Base-by-base conservation (phyloP, 2,113 vertebrate species). In the Mesocricetus auratus region DNA sequence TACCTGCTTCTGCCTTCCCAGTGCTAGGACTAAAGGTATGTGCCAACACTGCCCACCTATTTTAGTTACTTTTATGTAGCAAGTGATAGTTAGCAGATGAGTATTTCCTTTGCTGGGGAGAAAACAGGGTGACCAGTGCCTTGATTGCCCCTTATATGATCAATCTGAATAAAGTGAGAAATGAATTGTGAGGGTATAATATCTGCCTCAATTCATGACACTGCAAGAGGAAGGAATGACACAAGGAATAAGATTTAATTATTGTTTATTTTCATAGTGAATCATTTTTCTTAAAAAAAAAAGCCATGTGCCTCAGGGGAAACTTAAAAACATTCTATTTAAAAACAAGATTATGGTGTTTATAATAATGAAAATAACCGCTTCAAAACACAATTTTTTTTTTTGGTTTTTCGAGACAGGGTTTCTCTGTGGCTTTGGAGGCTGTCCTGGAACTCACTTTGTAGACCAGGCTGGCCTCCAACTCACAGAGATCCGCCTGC, bases 21-120 rank as follows among this genome's bases (percentile, higher is more conserved):
- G 53, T 56, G 53, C 53, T 56, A 56, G 53, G 53, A 56, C 53
- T 56, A 56, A 56, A 56, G 53, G 53, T 13, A 56, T 56, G 53
- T 56, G 53, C 12, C 53, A 56, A 56, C 53, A 56, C 53, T 56
- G 53, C 53, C 53, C 53, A 13, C 12, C 88, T 92, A 86, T 95
- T 94, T 96, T 95, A 86, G 66, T 93, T 93, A 82, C 82, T 95
- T 97, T 93, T 96, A 81, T 92, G 58, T 93, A 77, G 91, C 93
- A 89, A 73, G 94, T 97, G 64, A 94, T 66, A 77, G 82, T 95
- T 94, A 93, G 33, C 50, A 94, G 91, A 83, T 78, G 73, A 73
- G 47, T 58, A 88, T 62, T 91, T 74, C 53, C 93, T 96, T 26
- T 77, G 45, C 45, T 86, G 92, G 56, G 53, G 53, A 90, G 53